A percentile compares a stretch with the other conserved stretches of the same genome.
These are phyloP conservation scores for Syrrhaptes paradoxus DNA, from an alignment of 2,113 vertebrate species.

Conservation along the genomic window DNA sequence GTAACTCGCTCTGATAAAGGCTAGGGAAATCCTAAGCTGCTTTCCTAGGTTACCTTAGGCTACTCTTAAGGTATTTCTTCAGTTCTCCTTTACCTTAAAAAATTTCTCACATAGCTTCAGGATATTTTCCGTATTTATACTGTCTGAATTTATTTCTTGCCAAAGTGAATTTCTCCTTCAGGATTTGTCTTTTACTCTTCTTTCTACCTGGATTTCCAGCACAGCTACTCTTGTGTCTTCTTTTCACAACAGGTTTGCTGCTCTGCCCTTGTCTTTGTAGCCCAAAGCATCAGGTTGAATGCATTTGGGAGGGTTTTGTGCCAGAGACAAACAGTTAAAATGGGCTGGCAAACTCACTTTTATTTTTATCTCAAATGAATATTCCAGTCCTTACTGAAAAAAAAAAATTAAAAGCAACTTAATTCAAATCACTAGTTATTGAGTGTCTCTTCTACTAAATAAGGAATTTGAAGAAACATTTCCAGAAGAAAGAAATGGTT, in stretches of 20 bases:
- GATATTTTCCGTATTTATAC: background rate
- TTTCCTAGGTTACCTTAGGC: background rate
- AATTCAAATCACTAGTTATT: background rate
- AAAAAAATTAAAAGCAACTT: background rate
- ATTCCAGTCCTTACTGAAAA: background rate
- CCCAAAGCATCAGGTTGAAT: background rate
- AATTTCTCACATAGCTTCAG: background rate
- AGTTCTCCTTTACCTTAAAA: background rate
- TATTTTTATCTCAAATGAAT: background rate
- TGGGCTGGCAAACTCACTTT: background rate
- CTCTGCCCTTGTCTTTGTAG: background rate
- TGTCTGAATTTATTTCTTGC: background rate
- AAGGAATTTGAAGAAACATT: background rate
- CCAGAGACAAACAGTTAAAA: background rate
- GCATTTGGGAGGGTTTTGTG: background rate
- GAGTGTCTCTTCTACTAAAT: background rate
- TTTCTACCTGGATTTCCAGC: background rate
- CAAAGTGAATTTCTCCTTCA: background rate
- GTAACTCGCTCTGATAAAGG: background rate
- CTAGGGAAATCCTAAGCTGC: background rate
- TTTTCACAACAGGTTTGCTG: background rate
- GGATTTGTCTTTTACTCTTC: background rate
- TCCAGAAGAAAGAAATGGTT: background rate
- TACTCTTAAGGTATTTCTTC: background rate
- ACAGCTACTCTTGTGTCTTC: background rate